Evolutionary conservation across 2,797 vertebrate genomes (phyloP).

Genomic region (Helarctos malayanus): DNA sequence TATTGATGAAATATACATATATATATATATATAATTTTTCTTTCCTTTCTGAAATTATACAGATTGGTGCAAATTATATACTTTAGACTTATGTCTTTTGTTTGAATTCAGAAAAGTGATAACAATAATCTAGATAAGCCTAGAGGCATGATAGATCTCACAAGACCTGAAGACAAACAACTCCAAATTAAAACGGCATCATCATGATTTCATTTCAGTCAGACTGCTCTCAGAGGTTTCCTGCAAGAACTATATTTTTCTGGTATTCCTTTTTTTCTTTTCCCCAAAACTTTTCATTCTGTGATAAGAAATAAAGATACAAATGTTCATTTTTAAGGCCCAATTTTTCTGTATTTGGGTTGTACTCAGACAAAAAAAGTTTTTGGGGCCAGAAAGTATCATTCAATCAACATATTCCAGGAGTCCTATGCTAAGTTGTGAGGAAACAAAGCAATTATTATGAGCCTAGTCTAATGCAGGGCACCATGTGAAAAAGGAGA

Average conservation of each 20-base stretch:
- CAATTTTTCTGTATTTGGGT: background rate
- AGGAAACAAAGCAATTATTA: conserved; percentile 7
- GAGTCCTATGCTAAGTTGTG: background rate
- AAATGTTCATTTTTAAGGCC: background rate
- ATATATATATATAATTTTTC: too few relatives aligned
- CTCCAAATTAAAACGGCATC: conserved; percentile 17
- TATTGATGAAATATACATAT: background rate
- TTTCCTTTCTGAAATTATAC: background rate
- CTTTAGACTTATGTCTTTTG: background rate
- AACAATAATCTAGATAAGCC: background rate
- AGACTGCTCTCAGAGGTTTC: background rate
- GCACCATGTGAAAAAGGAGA: background rate
- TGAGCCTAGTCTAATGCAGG: background rate
- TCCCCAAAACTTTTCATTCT: background rate
- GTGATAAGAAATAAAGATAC: background rate
- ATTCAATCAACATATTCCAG: background rate
- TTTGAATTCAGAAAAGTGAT: conserved; percentile 23
- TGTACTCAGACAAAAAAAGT: background rate
- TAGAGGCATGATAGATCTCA: background rate
- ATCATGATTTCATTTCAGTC: background rate
- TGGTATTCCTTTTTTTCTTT: background rate
- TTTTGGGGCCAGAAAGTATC: background rate
- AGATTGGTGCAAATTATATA: background rate
- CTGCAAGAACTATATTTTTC: background rate
- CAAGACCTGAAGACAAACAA: background rate